Evolutionary conservation across 2,888 invertebrate species (phyloP).

Genomic region (Euphydryas editha): DNA sequence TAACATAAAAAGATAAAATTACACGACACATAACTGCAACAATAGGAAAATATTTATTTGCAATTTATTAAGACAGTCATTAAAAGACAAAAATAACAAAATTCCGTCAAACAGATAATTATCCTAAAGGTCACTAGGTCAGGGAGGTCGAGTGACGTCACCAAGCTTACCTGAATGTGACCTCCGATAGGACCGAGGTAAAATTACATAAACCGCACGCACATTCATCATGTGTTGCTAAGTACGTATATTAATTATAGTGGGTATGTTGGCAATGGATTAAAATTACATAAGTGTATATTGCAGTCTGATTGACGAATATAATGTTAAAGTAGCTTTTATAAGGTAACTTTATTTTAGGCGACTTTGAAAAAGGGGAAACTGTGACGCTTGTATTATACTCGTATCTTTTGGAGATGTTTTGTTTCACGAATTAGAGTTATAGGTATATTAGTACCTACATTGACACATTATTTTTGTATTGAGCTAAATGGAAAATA

Average conservation of each 20-base stretch:
- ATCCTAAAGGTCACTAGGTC: constrained; percentile 17
- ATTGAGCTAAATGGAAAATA: too few relatives aligned
- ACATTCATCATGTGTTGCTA: background rate
- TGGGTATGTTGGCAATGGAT: background rate
- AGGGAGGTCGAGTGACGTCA: constrained; percentile 23
- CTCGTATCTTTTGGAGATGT: too few relatives aligned
- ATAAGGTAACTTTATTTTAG: background rate
- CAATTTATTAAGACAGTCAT: background rate
- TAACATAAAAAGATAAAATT: too few relatives aligned
- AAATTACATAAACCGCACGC: background rate
- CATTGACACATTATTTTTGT: too few relatives aligned
- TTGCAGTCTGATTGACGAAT: background rate
- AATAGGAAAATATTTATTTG: too few relatives aligned
- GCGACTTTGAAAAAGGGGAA: too few relatives aligned
- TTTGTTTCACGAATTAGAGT: too few relatives aligned
- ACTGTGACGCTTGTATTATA: too few relatives aligned
- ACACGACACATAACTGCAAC: too few relatives aligned
- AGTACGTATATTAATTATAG: background rate
- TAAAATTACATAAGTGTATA: background rate
- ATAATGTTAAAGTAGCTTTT: background rate
- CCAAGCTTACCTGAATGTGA: background rate
- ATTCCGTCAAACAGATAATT: constrained; percentile 1
- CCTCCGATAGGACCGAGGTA: constrained; percentile 14
- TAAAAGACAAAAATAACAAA: background rate
- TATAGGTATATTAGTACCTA: too few relatives aligned